Evolutionary conservation across 2,888 invertebrate species (phyloP).

Genomic region (Loripinus fragilis): DNA sequence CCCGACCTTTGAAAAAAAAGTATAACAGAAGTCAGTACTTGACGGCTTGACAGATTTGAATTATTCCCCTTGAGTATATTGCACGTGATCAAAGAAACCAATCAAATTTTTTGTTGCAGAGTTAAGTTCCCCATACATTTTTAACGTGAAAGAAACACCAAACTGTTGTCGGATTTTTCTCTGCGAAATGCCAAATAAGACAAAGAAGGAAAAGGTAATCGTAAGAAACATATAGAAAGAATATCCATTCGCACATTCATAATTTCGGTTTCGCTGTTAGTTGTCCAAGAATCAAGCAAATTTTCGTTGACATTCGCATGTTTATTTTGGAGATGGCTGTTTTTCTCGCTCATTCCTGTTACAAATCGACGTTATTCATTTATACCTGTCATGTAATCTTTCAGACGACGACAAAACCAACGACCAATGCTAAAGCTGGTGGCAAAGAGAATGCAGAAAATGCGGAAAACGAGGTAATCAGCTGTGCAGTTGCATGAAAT

Average conservation of each 20-base stretch:
- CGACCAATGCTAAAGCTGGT: slow-evolving; percentile 68
- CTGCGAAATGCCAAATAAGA: slow-evolving; percentile 79
- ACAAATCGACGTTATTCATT: not conserved
- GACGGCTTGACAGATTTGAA: not conserved
- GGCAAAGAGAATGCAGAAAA: slow-evolving; percentile 78
- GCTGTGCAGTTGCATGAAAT: not conserved
- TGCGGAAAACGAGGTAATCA: slow-evolving; percentile 76
- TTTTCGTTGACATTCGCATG: slow-evolving; percentile 19
- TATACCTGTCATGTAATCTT: slow-evolving; percentile 43
- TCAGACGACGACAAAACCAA: slow-evolving; percentile 75
- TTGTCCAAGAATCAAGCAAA: not conserved
- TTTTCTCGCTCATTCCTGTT: not conserved
- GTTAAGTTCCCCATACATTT: slow-evolving; percentile 66
- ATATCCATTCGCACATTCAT: not conserved
- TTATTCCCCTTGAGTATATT: slow-evolving; percentile 7
- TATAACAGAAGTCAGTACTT: too few relatives aligned
- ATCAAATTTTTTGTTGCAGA: slow-evolving; percentile 76
- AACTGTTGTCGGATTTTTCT: slow-evolving; percentile 47
- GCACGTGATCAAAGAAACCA: slow-evolving; percentile 76
- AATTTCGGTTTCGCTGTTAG: not conserved
- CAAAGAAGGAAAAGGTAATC: slow-evolving; percentile 79
- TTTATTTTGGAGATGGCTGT: slow-evolving; percentile 14
- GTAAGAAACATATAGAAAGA: not conserved
- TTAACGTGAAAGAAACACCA: slow-evolving; percentile 59
- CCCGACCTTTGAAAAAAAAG: too few relatives aligned